Conservation (phyloP, 2,113 vertebrate species). For the Sceloporus undulatus region DNA sequence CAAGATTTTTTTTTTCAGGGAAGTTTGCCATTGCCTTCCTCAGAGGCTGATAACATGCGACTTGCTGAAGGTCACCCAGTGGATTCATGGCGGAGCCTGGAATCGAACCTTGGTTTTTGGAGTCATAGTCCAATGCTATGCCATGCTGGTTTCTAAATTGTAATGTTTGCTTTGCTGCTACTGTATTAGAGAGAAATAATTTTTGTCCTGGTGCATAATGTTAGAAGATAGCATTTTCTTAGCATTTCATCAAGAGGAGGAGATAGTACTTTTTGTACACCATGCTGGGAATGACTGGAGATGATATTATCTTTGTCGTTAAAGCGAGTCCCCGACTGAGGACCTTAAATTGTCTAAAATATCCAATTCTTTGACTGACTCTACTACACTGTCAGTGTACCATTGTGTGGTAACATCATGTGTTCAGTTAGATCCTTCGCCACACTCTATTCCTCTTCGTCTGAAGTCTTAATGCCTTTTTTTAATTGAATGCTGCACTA, state of each 20-base stretch:
- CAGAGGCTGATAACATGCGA: too few relatives aligned
- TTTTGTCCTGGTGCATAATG: background rate
- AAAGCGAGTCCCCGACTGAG: background rate
- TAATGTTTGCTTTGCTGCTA: background rate
- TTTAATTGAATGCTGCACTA: slow-evolving; percentile 29
- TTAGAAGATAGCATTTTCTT: background rate
- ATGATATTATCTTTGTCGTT: background rate
- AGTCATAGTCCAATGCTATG: too few relatives aligned
- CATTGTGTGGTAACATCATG: too few relatives aligned
- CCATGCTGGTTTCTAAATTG: background rate
- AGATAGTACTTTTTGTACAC: background rate
- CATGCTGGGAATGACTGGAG: background rate
- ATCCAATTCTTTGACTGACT: background rate
- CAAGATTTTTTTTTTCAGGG: too few relatives aligned
- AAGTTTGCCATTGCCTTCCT: too few relatives aligned
- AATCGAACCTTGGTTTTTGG: too few relatives aligned
- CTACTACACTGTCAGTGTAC: background rate
- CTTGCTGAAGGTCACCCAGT: too few relatives aligned
- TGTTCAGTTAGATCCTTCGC: background rate
- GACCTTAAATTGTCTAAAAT: background rate
- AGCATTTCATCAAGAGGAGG: background rate
- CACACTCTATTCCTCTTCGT: background rate
- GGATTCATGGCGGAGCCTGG: too few relatives aligned
- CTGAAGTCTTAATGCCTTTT: slow-evolving; percentile 2
- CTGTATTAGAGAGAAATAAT: background rate